Base-by-base conservation (phyloP, 2,113 vertebrate species). In the Gorsachius goisagi region DNA sequence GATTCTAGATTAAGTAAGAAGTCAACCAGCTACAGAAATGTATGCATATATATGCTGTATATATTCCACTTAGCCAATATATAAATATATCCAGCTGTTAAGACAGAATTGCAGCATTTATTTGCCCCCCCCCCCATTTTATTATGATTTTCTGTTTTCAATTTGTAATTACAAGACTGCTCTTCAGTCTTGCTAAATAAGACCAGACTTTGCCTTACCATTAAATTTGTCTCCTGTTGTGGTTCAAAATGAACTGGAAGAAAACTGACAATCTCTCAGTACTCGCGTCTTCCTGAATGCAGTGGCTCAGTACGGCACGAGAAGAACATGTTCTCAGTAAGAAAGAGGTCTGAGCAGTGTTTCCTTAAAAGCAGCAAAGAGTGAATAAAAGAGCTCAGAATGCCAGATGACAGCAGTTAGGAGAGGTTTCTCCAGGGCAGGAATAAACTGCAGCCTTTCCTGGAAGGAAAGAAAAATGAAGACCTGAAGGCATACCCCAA, bases 131-230 rank as follows among this genome's bases (percentile, higher is more conserved):
- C 41, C 41, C 30, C 23, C n/a, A n/a, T 44, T 49, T 49, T 49
- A 67, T 37, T 30, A 72, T 20, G 18, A 72, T 72, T 85, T 90
- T 88, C 78, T 92, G 59, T 84, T 95, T 83, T 67, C 39, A 90
- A 59, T 86, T 88, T 88, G 67, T 83, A 90, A 92, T 83, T 86
- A 80, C 67, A 84, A 73, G 64, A 80, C 55, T 64, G 15, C 37
- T 75, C 59, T 47, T 60, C 82, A 82, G 66, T 39, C 85, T 78
- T 72, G 20, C 63, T 94, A 92, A 91, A 76, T 58, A 85, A 92
- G 23, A 16, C 73, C n/a, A 53, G 74, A 50, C n/a, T 93, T 84
- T 49, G 9, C 59, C 44, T 82, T 64, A 53, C 84, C 39, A 60
- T 72, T 73, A 87, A 64, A 82, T 92, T 81, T 91, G 7, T 75